Base-by-base conservation (phyloP, 1,140 invertebrate species). In the Medauroidea extradentata region DNA sequence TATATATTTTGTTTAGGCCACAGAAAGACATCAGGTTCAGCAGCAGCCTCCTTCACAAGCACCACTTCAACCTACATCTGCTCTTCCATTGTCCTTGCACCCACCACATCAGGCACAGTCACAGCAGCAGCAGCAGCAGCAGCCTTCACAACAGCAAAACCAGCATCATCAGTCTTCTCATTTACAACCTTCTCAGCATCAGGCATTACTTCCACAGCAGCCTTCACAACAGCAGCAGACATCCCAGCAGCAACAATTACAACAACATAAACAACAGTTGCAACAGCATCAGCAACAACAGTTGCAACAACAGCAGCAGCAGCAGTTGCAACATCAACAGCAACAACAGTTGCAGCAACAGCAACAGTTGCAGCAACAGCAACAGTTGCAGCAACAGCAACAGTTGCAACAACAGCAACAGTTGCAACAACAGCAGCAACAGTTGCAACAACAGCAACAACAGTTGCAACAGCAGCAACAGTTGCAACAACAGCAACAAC, bases 231-330 rank as follows among this genome's bases (percentile, higher is more conserved):
- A 59, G n/a, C 52, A 39, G 29, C 52, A 53, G 19, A 11, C 24
- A 19, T n/a, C 29, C 3, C n/a, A 38, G 9, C 29, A 39, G 2
- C 29, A 53, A 18, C 29, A 18, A 5, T 18, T 16, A 19, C 49
- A 51, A 16, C 49, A 51, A 16, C 44, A 46, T 18, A 18, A 46
- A 18, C 44, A 46, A 11, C 44, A 46, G 3, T 23, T 21, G 4
- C 44, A 46, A 24, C 44, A 48, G 19, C 44, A 48, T 3, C 44
- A 48, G 44, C 44, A 48, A n/a, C 44, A 48, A 1, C 44, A 48
- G 2, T 24, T 24, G 4, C 19, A 21, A 3, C 44, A 48, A 18
- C 44, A 48, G 18, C 44, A 48, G n/a, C 44, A 48, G 4, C 44
- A 21, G 16, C 44, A 48, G 44, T 21, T 48, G 19, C 21, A 48